A percentile compares a stretch with the other conserved stretches of the same genome.
phyloP scores from a whole-genome alignment of 2,888 invertebrate species.

The Mesorhabditis spiculigera region DNA sequence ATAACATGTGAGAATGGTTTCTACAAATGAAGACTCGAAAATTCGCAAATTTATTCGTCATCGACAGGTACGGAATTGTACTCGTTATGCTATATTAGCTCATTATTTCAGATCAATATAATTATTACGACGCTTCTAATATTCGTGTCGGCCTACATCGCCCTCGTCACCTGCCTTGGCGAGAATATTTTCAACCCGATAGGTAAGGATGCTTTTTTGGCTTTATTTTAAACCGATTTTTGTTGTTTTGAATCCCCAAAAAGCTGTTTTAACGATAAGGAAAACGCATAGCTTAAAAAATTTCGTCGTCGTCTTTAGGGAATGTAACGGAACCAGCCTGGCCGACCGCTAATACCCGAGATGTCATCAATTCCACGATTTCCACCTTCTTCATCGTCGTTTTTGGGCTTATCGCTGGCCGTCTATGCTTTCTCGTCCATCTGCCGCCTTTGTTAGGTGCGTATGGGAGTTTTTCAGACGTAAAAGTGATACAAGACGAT shows the following conservation, averaged over 20 bases:
- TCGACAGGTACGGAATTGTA: no score
- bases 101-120: neutral
- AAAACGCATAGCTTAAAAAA: no score
- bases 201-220: neutral
- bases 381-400: slow-evolving; percentile 6
- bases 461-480: neutral
- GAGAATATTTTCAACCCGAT: neutral
- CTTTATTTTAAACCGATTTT: no score
- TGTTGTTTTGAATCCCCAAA: no score
- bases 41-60: no score
- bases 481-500: no score
- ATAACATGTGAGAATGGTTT: no score
- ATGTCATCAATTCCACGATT: neutral
- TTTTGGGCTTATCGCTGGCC: neutral
- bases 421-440: neutral
- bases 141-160: neutral
- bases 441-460: slow-evolving; percentile 5
- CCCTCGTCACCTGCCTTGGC: neutral
- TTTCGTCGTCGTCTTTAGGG: no score
- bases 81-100: no score
- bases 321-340: no score
- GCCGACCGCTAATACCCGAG: neutral
- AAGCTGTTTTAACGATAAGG: no score
- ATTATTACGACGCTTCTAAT: neutral
- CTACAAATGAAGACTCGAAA: no score